Evolutionary conservation across 2,797 vertebrate genomes (phyloP).

Genomic region (Neosilurus hyrtlii): DNA sequence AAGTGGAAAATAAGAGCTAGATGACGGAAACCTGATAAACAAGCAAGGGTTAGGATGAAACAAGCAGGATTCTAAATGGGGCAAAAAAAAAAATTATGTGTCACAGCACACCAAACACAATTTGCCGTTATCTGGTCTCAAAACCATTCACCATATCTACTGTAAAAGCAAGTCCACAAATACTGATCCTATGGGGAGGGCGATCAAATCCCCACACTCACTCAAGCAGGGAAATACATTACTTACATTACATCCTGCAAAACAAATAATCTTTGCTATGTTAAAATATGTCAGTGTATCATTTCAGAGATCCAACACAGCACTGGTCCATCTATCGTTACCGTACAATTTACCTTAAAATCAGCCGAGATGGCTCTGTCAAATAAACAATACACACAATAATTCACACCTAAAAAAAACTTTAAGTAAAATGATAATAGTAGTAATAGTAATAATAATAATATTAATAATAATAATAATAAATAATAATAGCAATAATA

Average conservation of each 20-base stretch:
- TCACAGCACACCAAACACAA: neutral
- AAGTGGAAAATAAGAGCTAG: slow-evolving; percentile 2
- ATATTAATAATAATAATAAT: too few relatives aligned
- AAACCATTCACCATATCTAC: neutral
- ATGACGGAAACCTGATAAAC: neutral
- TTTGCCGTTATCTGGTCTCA: too few relatives aligned
- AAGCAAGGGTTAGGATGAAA: neutral
- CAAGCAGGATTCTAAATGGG: neutral
- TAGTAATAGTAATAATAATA: too few relatives aligned
- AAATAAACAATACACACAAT: neutral
- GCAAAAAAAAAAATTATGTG: neutral
- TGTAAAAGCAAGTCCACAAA: neutral
- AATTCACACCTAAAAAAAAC: neutral
- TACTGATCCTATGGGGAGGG: neutral
- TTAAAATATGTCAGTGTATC: neutral
- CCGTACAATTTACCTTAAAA: neutral
- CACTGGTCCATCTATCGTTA: neutral
- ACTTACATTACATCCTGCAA: neutral
- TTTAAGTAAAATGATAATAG: neutral
- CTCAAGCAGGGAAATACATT: neutral
- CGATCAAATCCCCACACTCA: neutral
- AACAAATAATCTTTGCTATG: neutral
- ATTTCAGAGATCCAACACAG: neutral
- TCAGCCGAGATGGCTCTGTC: neutral
- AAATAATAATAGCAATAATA: too few relatives aligned